Base-by-base conservation (phyloP, 2,888 invertebrate species). In the Oegoconia quadripuncta region DNA sequence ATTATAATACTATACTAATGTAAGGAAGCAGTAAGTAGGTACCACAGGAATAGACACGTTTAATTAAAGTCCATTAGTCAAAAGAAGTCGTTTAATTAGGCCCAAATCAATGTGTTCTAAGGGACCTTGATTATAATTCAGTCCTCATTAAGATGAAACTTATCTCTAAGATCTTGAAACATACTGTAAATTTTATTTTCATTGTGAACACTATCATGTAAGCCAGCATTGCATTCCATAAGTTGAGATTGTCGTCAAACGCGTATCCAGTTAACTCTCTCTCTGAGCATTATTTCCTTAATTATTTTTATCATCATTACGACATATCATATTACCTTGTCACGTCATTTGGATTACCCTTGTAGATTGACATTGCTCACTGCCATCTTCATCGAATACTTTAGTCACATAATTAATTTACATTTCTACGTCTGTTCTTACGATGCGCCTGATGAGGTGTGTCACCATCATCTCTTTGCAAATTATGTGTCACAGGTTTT, bases 111-210 rank as follows among this genome's bases (percentile, higher is more conserved):
- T n/a, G n/a, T n/a, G n/a, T n/a, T n/a, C n/a, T n/a, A n/a, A n/a
- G n/a, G n/a, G n/a, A n/a, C n/a, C n/a, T n/a, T n/a, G n/a, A 27
- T 12, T 27, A 27, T 13, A 11, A 12, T 13, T 37, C 41, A 35
- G 14, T 35, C 39, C 23, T 72, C 69, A 32, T 48, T 64, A 48
- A 66, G 67, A 48, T 61, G 71, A 40, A 83, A 64, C 55, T 83
- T 87, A 9, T 86, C 81, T 59, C 60, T 69, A 37, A 86, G 61
- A 53, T 65, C 71, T 53, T 67, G 80, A 41, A 84, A 68, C 27
- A 69, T 43, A 42, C 50, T 65, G 38, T 74, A 83, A 49, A 87
- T 77, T 58, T 70, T 69, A 58, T 48, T 74, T 66, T 84, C 84
- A 41, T 59, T 72, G 46, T 79, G 82, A 12, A 64, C 64, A 63